Evolutionary conservation across 2,113 vertebrate species (phyloP).

Genomic region (Anseranas semipalmata): DNA sequence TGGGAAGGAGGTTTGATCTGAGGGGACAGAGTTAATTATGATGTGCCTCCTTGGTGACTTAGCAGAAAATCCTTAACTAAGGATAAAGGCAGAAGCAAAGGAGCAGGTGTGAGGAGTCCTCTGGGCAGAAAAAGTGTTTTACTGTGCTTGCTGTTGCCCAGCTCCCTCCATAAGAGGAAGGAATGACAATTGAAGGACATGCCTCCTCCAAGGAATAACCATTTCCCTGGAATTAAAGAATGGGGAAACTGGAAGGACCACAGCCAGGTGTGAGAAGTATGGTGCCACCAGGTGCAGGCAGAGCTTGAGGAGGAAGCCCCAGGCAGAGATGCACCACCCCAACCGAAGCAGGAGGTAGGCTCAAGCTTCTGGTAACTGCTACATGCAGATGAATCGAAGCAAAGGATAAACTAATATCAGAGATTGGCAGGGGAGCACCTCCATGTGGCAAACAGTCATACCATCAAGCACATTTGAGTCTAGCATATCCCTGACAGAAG

Average conservation of each 20-base stretch:
- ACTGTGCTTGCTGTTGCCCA: background rate
- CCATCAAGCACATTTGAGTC: background rate
- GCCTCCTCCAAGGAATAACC: background rate
- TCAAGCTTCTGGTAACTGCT: background rate
- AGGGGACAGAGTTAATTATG: background rate
- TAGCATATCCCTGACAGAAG: background rate
- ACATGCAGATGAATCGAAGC: background rate
- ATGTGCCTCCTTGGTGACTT: background rate
- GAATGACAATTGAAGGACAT: background rate
- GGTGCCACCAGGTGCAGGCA: background rate
- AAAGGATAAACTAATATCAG: background rate
- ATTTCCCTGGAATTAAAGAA: background rate
- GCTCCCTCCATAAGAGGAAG: background rate
- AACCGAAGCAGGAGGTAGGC: background rate
- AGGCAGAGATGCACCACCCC: background rate
- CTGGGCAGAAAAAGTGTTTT: background rate
- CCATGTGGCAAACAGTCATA: background rate
- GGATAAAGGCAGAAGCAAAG: background rate
- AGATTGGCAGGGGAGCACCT: background rate
- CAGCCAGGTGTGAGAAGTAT: accelerated
- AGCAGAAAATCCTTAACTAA: background rate
- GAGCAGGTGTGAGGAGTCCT: background rate
- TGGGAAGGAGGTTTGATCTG: background rate
- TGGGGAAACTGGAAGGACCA: background rate
- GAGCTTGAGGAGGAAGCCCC: background rate